Conservation (phyloP, 1,140 invertebrate genomes). For the Drosophila tsacasi region DNA sequence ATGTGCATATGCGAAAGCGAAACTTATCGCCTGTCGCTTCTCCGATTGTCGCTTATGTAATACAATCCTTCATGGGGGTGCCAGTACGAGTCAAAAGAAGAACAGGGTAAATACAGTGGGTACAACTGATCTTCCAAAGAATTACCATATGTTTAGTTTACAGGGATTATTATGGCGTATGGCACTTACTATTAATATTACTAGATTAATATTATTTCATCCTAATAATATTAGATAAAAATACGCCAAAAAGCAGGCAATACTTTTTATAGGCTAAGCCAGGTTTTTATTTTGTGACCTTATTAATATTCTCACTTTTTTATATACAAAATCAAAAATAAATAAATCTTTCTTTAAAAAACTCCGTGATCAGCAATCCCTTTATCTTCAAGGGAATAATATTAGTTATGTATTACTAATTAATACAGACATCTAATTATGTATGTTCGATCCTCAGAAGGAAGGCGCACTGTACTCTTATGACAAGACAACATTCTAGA, state of each 20-base stretch:
- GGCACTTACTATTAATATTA: too few species aligned
- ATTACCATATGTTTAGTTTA: too few species aligned
- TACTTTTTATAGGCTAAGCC: not conserved
- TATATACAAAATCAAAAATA: not conserved
- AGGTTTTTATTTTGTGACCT: not conserved
- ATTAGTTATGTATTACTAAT: not conserved
- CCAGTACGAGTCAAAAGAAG: slow-evolving; percentile 11
- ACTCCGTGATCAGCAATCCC: too few species aligned
- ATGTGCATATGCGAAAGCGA: slow-evolving; percentile 49
- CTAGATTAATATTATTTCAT: too few species aligned
- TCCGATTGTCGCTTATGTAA: slow-evolving; percentile 70
- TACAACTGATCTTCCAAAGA: not conserved
- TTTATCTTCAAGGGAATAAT: not conserved
- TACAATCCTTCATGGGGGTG: slow-evolving; percentile 64
- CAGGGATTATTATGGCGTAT: too few species aligned
- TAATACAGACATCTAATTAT: not conserved
- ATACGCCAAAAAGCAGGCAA: not conserved
- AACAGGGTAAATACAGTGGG: slow-evolving; percentile 38
- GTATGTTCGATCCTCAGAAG: not conserved
- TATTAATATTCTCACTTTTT: not conserved
- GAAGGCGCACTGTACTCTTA: slow-evolving; percentile 21
- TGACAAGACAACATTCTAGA: slow-evolving; percentile 67
- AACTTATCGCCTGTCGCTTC: slow-evolving; percentile 57
- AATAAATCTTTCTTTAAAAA: not conserved
- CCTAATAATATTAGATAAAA: too few species aligned